These are phyloP conservation scores for Machimus rusticus DNA, from an alignment of 2,888 invertebrate genomes.

Conservation along the genomic window DNA sequence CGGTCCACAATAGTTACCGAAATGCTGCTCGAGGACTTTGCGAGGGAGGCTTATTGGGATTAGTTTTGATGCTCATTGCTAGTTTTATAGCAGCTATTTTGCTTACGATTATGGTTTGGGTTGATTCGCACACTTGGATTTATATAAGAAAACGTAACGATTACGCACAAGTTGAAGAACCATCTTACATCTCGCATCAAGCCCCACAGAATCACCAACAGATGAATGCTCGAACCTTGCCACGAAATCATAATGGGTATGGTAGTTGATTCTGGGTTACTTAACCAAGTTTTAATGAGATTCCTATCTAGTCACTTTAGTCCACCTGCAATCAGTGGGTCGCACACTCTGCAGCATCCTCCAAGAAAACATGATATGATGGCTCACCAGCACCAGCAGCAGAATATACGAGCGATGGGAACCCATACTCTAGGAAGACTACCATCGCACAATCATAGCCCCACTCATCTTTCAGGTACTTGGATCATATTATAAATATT, in stretches of 20 bases:
- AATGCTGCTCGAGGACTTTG: slow-evolving; percentile 82
- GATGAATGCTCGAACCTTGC: slow-evolving; percentile 65
- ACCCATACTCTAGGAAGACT: slow-evolving; percentile 75
- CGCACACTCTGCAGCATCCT: slow-evolving; percentile 63
- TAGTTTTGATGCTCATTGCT: slow-evolving; percentile 86
- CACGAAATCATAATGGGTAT: slow-evolving; percentile 64
- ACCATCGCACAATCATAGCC: slow-evolving; percentile 70
- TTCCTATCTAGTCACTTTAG: slow-evolving; percentile 59
- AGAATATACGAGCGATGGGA: slow-evolving; percentile 65
- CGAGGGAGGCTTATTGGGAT: slow-evolving; percentile 80
- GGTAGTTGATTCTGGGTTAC: slow-evolving; percentile 29
- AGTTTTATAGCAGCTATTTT: slow-evolving; percentile 87
- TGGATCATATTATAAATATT: not conserved
- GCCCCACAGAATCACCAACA: slow-evolving; percentile 64
- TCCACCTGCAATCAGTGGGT: slow-evolving; percentile 63
- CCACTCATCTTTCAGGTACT: slow-evolving; percentile 64
- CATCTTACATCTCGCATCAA: slow-evolving; percentile 66
- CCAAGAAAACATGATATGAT: slow-evolving; percentile 63
- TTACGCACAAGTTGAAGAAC: slow-evolving; percentile 84
- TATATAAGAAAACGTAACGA: slow-evolving; percentile 88
- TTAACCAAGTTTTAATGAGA: not conserved
- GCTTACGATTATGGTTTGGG: slow-evolving; percentile 90
- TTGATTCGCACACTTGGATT: slow-evolving; percentile 97
- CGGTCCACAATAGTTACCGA: slow-evolving; percentile 83
- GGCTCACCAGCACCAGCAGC: slow-evolving; percentile 64